Percentiles rank a stretch among this genome's conserved stretches.
Evolutionary conservation across 2,888 invertebrate species (phyloP).

Genomic region (Cheilosia pagana): DNA sequence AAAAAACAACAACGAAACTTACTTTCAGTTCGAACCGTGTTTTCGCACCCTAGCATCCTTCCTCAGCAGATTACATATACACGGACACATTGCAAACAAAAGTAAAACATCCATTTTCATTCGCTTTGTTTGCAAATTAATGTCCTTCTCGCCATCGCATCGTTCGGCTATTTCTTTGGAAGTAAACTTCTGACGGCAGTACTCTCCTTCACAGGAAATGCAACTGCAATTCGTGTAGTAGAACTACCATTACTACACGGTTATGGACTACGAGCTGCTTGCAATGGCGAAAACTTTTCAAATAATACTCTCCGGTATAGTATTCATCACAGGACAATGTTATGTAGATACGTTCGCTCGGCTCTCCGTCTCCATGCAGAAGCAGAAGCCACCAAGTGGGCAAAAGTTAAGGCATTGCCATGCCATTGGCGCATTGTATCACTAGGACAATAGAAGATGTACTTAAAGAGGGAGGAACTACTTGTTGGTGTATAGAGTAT

Average conservation of each 20-base stretch:
- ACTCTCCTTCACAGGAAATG: constrained; percentile 24
- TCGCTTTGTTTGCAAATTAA: constrained; percentile 39
- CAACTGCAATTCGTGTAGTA: constrained; percentile 29
- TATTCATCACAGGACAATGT: constrained; percentile 63
- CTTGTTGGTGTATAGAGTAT: constrained; percentile 14
- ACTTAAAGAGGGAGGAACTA: background rate
- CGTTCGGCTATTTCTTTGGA: constrained; percentile 13
- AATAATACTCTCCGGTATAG: constrained; percentile 68
- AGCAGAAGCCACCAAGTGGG: constrained; percentile 1
- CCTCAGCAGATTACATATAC: background rate
- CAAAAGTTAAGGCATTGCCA: constrained; percentile 1
- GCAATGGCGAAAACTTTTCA: constrained; percentile 67
- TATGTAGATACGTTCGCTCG: constrained; percentile 1
- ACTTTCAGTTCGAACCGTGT: too few relatives aligned
- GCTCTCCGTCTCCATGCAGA: too few relatives aligned
- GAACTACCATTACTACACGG: constrained; percentile 29
- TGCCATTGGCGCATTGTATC: constrained; percentile 22
- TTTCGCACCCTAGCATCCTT: too few relatives aligned
- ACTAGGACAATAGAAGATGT: constrained; percentile 36
- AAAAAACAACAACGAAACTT: background rate
- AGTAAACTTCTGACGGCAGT: constrained; percentile 30
- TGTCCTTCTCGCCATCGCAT: constrained; percentile 9
- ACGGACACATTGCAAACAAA: constrained; percentile 22
- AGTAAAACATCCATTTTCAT: constrained; percentile 45
- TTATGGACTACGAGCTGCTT: constrained; percentile 35